These are phyloP conservation scores for Psittacula cyanocephala DNA, from an alignment of 2,113 vertebrate species.

Conservation along the genomic window DNA sequence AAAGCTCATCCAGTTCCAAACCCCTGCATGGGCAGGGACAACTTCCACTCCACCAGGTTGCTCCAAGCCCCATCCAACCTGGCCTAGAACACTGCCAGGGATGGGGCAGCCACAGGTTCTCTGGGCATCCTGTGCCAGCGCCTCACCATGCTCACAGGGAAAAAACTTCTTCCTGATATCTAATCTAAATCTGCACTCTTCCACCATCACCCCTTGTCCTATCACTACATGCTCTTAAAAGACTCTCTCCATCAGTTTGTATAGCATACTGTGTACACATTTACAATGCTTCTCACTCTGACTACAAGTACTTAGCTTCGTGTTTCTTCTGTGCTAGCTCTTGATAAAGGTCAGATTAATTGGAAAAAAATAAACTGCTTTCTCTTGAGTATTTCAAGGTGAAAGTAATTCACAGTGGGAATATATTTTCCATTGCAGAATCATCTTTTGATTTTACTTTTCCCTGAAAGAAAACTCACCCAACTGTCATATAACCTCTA, in stretches of 20 bases:
- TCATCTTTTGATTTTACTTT: conserved; percentile 26
- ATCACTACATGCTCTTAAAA: background rate
- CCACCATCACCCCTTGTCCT: background rate
- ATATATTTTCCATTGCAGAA: background rate
- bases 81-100: background rate
- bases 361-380: conserved; percentile 24
- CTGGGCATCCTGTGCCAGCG: background rate
- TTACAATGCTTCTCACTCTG: background rate
- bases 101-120: background rate
- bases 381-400: conserved; percentile 1
- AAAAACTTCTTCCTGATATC: background rate
- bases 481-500: background rate
- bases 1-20: background rate
- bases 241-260: background rate
- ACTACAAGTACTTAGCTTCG: background rate
- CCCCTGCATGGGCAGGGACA: background rate
- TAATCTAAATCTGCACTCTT: background rate
- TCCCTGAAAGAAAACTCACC: conserved; percentile 4
- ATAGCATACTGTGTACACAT: background rate
- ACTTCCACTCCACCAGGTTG: background rate
- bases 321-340: conserved; percentile 1
- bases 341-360: conserved; percentile 61
- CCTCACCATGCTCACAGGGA: background rate
- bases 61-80: background rate
- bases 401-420: background rate